Evolutionary conservation across 1,140 invertebrate species (phyloP), one percentile per base, ranked within the genome.

Genomic region (Eulimnadia texana): DNA sequence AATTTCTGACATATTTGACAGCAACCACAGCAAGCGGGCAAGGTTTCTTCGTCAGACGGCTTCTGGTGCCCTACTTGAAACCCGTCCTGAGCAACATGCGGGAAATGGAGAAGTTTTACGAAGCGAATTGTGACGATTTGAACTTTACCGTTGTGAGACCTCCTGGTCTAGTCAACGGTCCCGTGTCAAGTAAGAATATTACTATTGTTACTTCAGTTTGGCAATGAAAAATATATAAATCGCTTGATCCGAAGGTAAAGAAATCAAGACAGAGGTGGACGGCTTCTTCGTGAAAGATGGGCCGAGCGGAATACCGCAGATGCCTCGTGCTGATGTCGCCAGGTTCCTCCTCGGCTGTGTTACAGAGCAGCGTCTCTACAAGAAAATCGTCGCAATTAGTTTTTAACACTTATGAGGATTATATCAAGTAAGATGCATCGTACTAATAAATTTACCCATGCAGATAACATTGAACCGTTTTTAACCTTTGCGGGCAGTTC

Each of bases 121-220:
- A 67, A 29, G 57, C 64, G 1, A 60, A 69, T 9, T 70, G 70
- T 61, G 13, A 10, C 1, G 72, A 72, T 63, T 63, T 74, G 28
- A 66, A 70, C 63, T 74, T 68, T 61, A 73, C 72, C 0, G 67
- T 72, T 9, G 71, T 74, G 13, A 64, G 69, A 54, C 72, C 72
- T 2, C 67, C 70, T 3, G 67, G 68, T 6, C 67, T 74, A 10
- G 63, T 20, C 13, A 66, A 54, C 28, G 65, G 59, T 3, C 24
- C 60, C 11, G 49, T 24, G 13, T 56, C 66, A 50, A 61, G 66
- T 67, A 61, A 27, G 6, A 11, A 3, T 23, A 27, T 25, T n/a
- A 10, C 54, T 56, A 27, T 25, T 13, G 25, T 52, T 52, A 6
- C 11, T 13, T n/a, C 6, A 16, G 9, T 19, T 11, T 52, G 22